These are phyloP conservation scores for Abscondita cerata DNA, from an alignment of 2,888 invertebrate species.

Conservation along the genomic window DNA sequence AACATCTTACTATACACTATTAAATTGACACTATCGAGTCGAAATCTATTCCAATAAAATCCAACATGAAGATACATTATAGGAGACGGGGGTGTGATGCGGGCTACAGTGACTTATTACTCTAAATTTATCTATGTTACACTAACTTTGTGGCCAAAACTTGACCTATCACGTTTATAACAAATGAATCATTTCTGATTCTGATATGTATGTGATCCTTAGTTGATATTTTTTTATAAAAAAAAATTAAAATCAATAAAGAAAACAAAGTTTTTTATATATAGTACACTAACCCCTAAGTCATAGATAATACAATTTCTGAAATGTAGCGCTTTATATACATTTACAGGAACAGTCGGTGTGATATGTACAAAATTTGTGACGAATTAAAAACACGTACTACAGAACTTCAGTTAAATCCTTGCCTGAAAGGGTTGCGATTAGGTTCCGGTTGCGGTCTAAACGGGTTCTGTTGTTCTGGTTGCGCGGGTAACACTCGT, in stretches of 20 bases:
- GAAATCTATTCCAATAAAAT: constrained; percentile 56
- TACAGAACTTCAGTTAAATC: constrained; percentile 60
- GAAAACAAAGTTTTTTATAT: constrained; percentile 12
- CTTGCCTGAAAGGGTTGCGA: constrained; percentile 84
- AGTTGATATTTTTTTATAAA: constrained; percentile 57
- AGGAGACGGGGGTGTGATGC: constrained; percentile 50
- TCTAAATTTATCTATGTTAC: constrained; percentile 24
- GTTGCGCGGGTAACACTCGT: constrained; percentile 51
- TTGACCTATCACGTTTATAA: constrained; percentile 55
- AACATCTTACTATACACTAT: constrained; percentile 49
- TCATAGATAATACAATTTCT: constrained; percentile 23
- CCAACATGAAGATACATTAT: constrained; percentile 45
- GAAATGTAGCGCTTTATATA: constrained; percentile 46
- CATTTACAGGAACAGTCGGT: constrained; percentile 53
- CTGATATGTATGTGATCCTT: constrained; percentile 61
- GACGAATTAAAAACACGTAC: constrained; percentile 12
- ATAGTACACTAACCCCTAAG: constrained; percentile 15
- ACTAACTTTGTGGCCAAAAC: constrained; percentile 23
- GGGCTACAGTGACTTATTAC: constrained; percentile 49
- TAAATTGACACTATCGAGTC: constrained; percentile 55
- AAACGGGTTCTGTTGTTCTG: constrained; percentile 56
- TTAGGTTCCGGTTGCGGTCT: constrained; percentile 56
- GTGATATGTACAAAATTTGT: constrained; percentile 51
- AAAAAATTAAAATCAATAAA: constrained; percentile 37
- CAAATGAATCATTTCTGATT: constrained; percentile 55